Base-by-base conservation (phyloP, 2,797 vertebrate genomes). In the Acrossocheilus fasciatus region DNA sequence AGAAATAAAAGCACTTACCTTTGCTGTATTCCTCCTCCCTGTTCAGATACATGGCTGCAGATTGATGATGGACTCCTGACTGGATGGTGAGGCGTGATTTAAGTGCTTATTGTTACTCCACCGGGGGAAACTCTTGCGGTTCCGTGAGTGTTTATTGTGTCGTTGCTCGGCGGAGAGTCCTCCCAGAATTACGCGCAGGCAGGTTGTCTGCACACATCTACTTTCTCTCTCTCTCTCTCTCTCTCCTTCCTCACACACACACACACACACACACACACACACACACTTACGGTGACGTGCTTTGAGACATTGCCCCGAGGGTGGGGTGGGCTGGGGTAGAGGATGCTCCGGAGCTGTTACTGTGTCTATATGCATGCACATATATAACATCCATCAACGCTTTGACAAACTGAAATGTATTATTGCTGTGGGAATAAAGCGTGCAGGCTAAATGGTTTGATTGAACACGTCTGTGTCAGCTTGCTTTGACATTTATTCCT, bases 1-100 rank as follows among this genome's bases (percentile, higher is more conserved):
- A 92, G 89, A 87, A 87, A 52, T 79, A 82, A 59, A 88, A 86
- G 87, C 89, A 18, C 90, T 92, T 93, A 96, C 95, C 96, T 96
- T 95, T 96, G 94, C 93, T 93, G 76, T 90, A 93, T 92, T 94
- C 94, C 92, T 95, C 95, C 89, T 96, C 95, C 92, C 95, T 93
- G 94, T 96, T 96, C 90, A 96, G 93, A 96, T 96, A 95, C 96
- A 96, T 96, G 96, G 93, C 94, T 95, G 92, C 70, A 80, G 72
- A 81, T n/a, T 62, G 68, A 86, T 43, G 89, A 76, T 84, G 89
- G 74, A 75, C 89, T 85, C 88, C 80, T 85, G 88, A 77, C 26
- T 77, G 45, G 79, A 79, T 76, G 43, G 17, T 79, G 66, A 73
- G 69, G 52, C 64, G 87, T 83, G 72, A 57, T 54, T 81, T 18